Conservation (phyloP, 2,113 vertebrate genomes). For the Mormyrus iriodes region DNA sequence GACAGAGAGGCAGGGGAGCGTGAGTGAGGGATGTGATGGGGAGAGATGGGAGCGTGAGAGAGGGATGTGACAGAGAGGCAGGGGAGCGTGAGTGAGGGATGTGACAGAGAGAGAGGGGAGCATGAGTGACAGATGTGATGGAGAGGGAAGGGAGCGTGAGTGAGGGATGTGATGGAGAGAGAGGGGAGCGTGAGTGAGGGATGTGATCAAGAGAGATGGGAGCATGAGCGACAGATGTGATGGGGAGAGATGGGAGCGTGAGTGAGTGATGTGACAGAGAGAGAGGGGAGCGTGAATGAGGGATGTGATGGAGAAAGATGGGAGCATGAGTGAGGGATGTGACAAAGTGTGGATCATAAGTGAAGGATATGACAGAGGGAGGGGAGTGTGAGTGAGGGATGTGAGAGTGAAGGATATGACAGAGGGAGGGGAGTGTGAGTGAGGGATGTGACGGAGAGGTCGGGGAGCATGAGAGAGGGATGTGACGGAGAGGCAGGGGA, state of each 20-base stretch:
- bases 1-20: too few relatives aligned
- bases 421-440: neutral
- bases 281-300: neutral
- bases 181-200: neutral
- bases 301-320: neutral
- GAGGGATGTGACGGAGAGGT: neutral
- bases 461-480: neutral
- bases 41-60: neutral
- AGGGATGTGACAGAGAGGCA: neutral
- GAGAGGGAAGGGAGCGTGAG: neutral
- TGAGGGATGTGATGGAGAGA: neutral
- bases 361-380: neutral
- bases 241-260: neutral
- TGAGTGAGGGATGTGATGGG: too few relatives aligned
- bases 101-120: neutral
- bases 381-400: neutral
- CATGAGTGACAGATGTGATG: neutral
- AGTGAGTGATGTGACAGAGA: neutral
- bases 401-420: neutral
- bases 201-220: neutral
- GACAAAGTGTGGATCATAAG: neutral
- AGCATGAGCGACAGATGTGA: neutral
- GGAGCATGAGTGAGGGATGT: too few relatives aligned
- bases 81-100: neutral
- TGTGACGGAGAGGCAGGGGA: neutral